Conservation (phyloP, 2,797 vertebrate species). For the Gambelia wislizenii region DNA sequence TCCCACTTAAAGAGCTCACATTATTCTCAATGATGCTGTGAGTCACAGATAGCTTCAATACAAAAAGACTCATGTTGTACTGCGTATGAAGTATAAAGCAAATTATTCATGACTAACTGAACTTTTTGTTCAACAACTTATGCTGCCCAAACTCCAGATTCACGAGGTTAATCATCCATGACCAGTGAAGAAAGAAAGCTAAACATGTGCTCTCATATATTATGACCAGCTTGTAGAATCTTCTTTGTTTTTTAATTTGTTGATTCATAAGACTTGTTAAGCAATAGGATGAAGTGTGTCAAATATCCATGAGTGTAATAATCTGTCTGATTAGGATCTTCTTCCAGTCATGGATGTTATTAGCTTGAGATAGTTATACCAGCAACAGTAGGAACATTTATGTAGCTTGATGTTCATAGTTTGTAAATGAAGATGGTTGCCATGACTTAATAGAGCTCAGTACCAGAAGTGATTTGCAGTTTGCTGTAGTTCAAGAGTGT, state of each 20-base stretch:
- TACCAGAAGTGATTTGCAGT: background rate
- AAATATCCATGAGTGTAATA: background rate
- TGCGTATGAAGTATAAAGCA: slow-evolving; percentile 46
- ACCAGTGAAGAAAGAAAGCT: slow-evolving; percentile 39
- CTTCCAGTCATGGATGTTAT: slow-evolving; percentile 20
- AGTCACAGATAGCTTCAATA: slow-evolving; percentile 54
- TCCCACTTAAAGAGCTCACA: slow-evolving; percentile 39
- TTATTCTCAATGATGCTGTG: slow-evolving; percentile 46
- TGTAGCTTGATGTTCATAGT: background rate
- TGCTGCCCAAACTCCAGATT: slow-evolving; percentile 41
- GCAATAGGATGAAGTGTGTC: background rate
- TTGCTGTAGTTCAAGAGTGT: background rate
- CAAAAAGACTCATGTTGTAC: slow-evolving; percentile 56
- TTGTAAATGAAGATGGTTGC: background rate
- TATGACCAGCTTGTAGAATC: background rate
- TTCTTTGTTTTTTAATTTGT: background rate
- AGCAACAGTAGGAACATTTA: slow-evolving; percentile 1
- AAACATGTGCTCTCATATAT: slow-evolving; percentile 46
- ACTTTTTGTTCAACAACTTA: slow-evolving; percentile 51
- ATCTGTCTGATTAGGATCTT: slow-evolving; percentile 30
- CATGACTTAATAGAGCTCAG: background rate
- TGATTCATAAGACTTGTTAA: slow-evolving; percentile 34
- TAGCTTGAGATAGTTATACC: background rate
- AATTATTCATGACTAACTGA: slow-evolving; percentile 61
- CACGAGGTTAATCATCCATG: slow-evolving; percentile 40